phyloP scores from a whole-genome alignment of 2,113 vertebrate species.

The Leptocoma aspasia region DNA sequence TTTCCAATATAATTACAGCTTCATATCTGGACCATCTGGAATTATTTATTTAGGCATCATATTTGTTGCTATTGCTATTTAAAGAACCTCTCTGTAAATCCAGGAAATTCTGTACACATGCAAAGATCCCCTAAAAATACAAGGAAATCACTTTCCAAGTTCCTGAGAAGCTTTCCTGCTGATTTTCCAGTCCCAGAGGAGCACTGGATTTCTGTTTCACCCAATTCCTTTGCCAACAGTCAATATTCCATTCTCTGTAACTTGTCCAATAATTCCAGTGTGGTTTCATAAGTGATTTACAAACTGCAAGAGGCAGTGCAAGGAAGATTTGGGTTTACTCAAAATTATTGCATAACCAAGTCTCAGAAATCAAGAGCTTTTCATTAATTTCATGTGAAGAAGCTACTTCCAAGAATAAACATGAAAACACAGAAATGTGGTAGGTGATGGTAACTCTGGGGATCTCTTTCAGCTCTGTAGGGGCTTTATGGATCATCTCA shows the following conservation, averaged over 20 bases:
- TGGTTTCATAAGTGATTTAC: conserved; percentile 36
- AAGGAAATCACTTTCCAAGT: background rate
- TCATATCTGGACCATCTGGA: conserved; percentile 11
- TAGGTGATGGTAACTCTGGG: background rate
- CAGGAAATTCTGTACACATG: background rate
- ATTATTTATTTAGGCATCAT: conserved; percentile 21
- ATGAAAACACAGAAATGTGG: background rate
- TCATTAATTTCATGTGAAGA: background rate
- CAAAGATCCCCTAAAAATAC: background rate
- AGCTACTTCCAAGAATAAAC: background rate
- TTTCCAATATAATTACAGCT: background rate
- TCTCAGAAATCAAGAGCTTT: background rate
- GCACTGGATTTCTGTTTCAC: conserved; percentile 2
- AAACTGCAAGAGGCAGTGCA: background rate
- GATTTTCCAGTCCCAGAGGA: conserved; percentile 1
- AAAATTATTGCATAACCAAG: background rate
- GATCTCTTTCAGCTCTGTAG: background rate
- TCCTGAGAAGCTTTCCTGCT: conserved; percentile 5
- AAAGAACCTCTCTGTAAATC: conserved; percentile 10
- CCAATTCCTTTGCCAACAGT: conserved; percentile 46
- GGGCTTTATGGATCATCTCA: background rate
- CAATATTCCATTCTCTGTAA: conserved; percentile 29
- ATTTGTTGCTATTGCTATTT: conserved; percentile 9
- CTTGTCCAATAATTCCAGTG: background rate
- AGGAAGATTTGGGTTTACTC: background rate